Percentiles rank a stretch among this genome's conserved stretches.
Evolutionary conservation across 2,888 invertebrate genomes (phyloP).

Genomic region (Caradrina kadenii): DNA sequence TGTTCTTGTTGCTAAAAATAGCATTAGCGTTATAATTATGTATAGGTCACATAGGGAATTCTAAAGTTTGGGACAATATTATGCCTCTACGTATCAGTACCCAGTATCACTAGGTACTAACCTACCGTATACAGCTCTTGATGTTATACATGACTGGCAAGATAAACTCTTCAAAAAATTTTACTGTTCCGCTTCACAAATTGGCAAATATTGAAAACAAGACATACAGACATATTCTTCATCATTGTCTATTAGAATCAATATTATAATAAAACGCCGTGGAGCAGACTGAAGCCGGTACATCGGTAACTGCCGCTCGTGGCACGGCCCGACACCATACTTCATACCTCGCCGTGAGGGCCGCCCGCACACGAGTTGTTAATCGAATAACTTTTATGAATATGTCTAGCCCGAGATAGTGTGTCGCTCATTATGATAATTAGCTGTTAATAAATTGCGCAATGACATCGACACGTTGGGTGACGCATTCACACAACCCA

Average conservation of each 20-base stretch:
- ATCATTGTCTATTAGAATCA: slow-evolving; percentile 57
- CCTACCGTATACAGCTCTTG: not conserved
- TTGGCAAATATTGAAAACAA: slow-evolving; percentile 1
- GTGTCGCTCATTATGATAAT: slow-evolving; percentile 51
- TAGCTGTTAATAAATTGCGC: slow-evolving; percentile 18
- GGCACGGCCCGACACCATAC: slow-evolving; percentile 79
- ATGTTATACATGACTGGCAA: not conserved
- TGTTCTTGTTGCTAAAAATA: slow-evolving; percentile 40
- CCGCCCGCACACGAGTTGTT: slow-evolving; percentile 51
- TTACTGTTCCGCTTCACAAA: not conserved
- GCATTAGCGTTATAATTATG: not conserved
- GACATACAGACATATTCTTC: slow-evolving; percentile 11
- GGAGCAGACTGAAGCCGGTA: slow-evolving; percentile 47
- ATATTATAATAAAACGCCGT: slow-evolving; percentile 58
- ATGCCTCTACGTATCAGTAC: not conserved
- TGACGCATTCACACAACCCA: slow-evolving; percentile 12
- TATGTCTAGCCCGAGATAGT: slow-evolving; percentile 51
- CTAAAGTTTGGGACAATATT: not conserved
- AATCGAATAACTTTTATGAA: slow-evolving; percentile 60
- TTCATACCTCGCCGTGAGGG: slow-evolving; percentile 62
- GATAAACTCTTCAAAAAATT: not conserved
- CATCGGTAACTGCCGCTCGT: slow-evolving; percentile 51
- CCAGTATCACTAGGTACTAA: not conserved
- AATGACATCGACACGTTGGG: slow-evolving; percentile 2
- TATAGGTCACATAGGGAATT: not conserved